Base-by-base conservation (phyloP, 2,888 invertebrate species). In the Cryptus viduatorius region DNA sequence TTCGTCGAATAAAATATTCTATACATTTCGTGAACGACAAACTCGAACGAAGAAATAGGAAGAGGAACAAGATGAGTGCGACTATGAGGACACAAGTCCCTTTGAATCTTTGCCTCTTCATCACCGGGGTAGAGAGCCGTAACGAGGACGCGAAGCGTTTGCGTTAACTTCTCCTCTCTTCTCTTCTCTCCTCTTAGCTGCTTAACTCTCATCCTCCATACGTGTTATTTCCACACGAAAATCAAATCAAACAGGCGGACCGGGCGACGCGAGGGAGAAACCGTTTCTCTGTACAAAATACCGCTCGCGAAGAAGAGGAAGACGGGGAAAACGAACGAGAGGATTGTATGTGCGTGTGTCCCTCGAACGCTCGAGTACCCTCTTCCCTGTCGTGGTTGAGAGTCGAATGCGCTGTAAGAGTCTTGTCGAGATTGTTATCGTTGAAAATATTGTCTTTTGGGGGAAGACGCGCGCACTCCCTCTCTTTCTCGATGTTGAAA, bases 101-200 rank as follows among this genome's bases (percentile, higher is more conserved):
- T 84, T 84, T 65, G 84, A 75, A 84, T 82, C 75, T 73, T 79
- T 44, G 84, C 75, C 81, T 76, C 84, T 84, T 84, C 81, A 79
- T 84, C 84, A 82, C 42, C 78, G 65, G 29, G 67, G 42, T 61
- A 80, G 72, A 80, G 68, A 77, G 50, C 80, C 83, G 77, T 77
- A 84, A 80, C 83, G 80, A 76, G 79, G 68, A 72, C 73, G 56
- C 64, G 42, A 53, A 48, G 64, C 75, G 75, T 61, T 73, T 69
- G 29, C 37, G 12, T 48, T 69, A 50, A 12, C 42, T 5, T 71
- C 53, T 16, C 24, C 48, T 24, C 14, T 56, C 12, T 14, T 19
- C 72, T 56, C 19, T 59, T 79, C 50, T 61, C 69, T n/a, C 31
- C 69, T 79, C 64, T 64, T 29, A 37, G 64, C 69, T 69, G 48